Evolutionary conservation across 2,888 invertebrate species (phyloP).

Genomic region (Drosophila seclusa): DNA sequence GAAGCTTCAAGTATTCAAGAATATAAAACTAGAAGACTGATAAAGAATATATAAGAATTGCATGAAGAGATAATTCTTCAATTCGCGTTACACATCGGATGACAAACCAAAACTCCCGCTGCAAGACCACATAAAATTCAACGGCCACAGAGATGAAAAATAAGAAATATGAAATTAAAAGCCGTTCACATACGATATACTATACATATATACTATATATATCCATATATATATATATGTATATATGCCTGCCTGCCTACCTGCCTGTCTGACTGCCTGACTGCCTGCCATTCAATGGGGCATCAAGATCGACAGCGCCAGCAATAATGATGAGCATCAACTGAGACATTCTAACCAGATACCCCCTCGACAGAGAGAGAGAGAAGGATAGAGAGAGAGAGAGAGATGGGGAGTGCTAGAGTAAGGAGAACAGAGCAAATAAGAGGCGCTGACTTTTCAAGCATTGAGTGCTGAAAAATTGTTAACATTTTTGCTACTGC

Average conservation of each 20-base stretch:
- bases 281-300: conserved; percentile 45
- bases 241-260: conserved; percentile 13
- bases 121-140: background rate
- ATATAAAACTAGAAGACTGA: background rate
- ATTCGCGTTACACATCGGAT: background rate
- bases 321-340: conserved; percentile 54
- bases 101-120: background rate
- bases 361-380: background rate
- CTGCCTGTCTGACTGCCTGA: conserved; percentile 12
- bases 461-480: conserved; percentile 77
- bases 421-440: conserved; percentile 16
- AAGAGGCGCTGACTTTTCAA: conserved; percentile 75
- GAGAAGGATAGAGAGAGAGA: background rate
- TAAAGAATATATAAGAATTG: background rate
- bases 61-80: background rate
- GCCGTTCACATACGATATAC: conserved; percentile 62
- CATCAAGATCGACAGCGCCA: conserved; percentile 64
- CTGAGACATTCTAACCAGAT: conserved; percentile 65
- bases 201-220: background rate
- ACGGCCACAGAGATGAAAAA: conserved; percentile 9
- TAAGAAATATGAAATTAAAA: conserved; percentile 65
- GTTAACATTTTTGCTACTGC: conserved; percentile 80
- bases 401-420: background rate
- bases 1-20: background rate
- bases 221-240: background rate